phyloP scores from a whole-genome alignment of 1,140 invertebrate genomes.

The Rhysida immarginata region DNA sequence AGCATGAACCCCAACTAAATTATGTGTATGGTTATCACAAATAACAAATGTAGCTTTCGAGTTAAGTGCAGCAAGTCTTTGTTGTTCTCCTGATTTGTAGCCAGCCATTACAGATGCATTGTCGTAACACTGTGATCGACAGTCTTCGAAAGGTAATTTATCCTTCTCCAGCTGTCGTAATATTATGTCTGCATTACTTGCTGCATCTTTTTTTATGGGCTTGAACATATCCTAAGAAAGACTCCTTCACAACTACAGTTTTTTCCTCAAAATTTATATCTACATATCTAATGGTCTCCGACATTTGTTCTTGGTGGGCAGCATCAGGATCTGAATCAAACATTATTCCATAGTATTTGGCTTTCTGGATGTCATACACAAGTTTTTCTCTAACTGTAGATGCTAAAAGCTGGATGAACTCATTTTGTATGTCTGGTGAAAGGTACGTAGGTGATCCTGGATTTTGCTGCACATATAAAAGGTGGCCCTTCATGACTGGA shows the following conservation, averaged over 20 bases:
- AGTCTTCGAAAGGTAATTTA: not conserved
- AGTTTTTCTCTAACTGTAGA: constrained; percentile 2
- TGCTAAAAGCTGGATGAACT: constrained; percentile 1
- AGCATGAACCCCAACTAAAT: not conserved
- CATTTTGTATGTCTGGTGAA: constrained; percentile 6
- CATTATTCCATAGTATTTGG: constrained; percentile 6
- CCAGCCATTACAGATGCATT: not conserved
- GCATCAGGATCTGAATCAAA: constrained; percentile 5
- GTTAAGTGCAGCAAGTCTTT: not conserved
- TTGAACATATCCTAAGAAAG: not conserved
- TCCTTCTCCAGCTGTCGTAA: not conserved
- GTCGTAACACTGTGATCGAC: not conserved
- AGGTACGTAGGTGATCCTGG: constrained; percentile 8
- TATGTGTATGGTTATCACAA: not conserved
- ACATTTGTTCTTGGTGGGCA: not conserved
- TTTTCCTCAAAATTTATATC: constrained; percentile 7
- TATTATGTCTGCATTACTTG: not conserved
- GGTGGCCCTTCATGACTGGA: constrained; percentile 3
- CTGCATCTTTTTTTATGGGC: not conserved
- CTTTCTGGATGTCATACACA: not conserved
- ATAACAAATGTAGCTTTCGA: not conserved
- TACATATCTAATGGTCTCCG: not conserved
- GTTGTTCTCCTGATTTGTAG: not conserved
- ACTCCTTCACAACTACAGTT: constrained; percentile 6
- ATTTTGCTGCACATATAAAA: constrained; percentile 3